phyloP scores from a whole-genome alignment of 2,797 vertebrate species.

The Enteromius thamalakanensis region DNA sequence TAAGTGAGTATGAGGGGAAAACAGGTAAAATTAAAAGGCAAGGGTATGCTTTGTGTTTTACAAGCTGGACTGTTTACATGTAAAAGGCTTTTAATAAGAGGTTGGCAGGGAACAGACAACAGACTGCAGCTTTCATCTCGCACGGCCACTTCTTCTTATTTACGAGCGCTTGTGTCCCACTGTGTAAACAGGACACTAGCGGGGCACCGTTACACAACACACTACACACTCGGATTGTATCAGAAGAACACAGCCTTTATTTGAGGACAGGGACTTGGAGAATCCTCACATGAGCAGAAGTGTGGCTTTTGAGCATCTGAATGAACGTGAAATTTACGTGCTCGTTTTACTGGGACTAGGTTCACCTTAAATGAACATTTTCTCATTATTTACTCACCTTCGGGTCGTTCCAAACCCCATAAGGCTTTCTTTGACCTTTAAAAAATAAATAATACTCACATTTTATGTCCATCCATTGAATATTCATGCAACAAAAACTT shows the following conservation, averaged over 20 bases:
- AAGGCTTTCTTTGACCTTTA: background rate
- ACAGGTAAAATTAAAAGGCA: slow-evolving; percentile 55
- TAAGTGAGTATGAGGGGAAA: slow-evolving; percentile 51
- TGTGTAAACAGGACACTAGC: slow-evolving; percentile 68
- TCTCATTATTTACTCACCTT: background rate
- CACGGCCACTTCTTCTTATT: slow-evolving; percentile 73
- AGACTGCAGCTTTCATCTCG: slow-evolving; percentile 78
- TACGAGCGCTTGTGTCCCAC: slow-evolving; percentile 71
- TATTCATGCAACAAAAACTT: background rate
- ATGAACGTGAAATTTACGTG: too few species aligned
- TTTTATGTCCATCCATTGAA: background rate
- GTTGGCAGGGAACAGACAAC: slow-evolving; percentile 66
- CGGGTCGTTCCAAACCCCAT: background rate
- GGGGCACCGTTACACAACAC: slow-evolving; percentile 30
- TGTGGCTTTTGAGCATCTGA: too few species aligned
- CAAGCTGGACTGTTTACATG: slow-evolving; percentile 75
- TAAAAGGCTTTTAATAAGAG: slow-evolving; percentile 79
- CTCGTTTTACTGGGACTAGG: background rate
- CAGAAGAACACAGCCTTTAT: background rate
- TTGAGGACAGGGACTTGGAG: background rate
- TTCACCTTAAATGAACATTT: background rate
- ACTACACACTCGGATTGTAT: background rate
- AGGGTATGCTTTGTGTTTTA: slow-evolving; percentile 69
- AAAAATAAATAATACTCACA: background rate
- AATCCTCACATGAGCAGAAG: background rate